Base-by-base conservation (phyloP, 2,888 invertebrate genomes). In the Drosophila setosimentum region DNA sequence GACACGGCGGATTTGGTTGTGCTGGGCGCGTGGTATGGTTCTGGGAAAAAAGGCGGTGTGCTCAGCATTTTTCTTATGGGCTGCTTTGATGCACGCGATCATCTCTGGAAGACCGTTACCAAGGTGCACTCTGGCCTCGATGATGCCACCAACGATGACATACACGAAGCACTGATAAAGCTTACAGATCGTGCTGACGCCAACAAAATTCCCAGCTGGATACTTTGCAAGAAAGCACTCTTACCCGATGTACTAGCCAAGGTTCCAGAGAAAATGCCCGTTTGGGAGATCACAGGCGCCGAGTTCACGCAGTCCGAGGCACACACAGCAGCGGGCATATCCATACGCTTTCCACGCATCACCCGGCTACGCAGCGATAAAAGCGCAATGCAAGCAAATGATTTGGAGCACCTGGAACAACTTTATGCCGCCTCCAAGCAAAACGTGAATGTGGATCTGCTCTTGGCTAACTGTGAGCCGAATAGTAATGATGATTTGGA, bases 1-100 rank as follows among this genome's bases (percentile, higher is more conserved):
- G 99, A 99, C 92, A 96, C 96, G 1, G 98, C 98, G 35, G 99
- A 99, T 94, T 95, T 99, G 76, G 96, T 98, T 5, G 98, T 99
- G 1, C 94, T 99, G 50, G 99, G 99, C 24, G 98, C 98, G 55
- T 99, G 98, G 96, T 99, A 97, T 93, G 99, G 99, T 90, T 97
- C 97, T 0, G 98, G 98, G 4, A 97, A 96, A 87, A 97, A 97
- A 93, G 97, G 98, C 50, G 98, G 98, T 0, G 96, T 97, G 94
- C 96, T 98, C 95, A 98, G 98, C 4, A 96, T 98, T 51, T 99
- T 98, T 91, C 94, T 99, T 24, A 98, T 99, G 98, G 99, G 99
- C 0, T 97, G 97, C 84, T 95, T 95, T 68, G 97, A 99, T 93
- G 94, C 94, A 8, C 92, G 89, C 0, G 94, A 94, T 51, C 94